Evolutionary conservation across 2,888 invertebrate genomes (phyloP).

Genomic region (Scaptomyza reducta): DNA sequence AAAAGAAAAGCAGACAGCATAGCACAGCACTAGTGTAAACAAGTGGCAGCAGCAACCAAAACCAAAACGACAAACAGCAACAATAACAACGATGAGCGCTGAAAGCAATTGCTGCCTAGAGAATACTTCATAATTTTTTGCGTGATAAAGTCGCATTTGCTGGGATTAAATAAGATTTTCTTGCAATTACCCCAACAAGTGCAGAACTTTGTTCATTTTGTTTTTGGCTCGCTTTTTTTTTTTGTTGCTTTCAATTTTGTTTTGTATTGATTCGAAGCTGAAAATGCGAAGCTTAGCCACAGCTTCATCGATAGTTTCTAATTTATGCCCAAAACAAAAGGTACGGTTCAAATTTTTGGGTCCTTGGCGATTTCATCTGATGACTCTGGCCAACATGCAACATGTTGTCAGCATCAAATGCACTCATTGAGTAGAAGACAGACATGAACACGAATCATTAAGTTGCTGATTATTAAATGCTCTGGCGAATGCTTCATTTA

Average conservation of each 20-base stretch:
- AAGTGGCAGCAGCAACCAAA: constrained; percentile 43
- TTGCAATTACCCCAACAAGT: constrained; percentile 75
- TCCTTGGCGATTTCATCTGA: neutral
- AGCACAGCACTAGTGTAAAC: constrained; percentile 62
- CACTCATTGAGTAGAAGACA: neutral
- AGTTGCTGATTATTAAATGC: neutral
- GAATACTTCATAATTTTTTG: constrained; percentile 79
- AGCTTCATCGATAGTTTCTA: constrained; percentile 61
- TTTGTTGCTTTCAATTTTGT: neutral
- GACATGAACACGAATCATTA: neutral
- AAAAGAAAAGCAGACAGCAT: constrained; percentile 25
- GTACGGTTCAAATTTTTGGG: neutral
- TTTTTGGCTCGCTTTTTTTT: neutral
- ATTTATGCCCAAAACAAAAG: constrained; percentile 59
- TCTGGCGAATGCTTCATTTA: neutral
- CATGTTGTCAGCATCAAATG: constrained; percentile 26
- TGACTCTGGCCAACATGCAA: constrained; percentile 33
- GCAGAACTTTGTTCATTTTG: constrained; percentile 2
- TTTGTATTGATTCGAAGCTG: constrained; percentile 11
- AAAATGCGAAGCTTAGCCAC: neutral
- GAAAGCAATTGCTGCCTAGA: constrained; percentile 62
- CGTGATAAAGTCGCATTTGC: constrained; percentile 81
- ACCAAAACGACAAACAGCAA: constrained; percentile 25
- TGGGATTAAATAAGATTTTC: constrained; percentile 82
- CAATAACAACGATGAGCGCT: constrained; percentile 22